Evolutionary conservation across 1,140 invertebrate genomes (phyloP).

Genomic region (Marisa cornuarietis): DNA sequence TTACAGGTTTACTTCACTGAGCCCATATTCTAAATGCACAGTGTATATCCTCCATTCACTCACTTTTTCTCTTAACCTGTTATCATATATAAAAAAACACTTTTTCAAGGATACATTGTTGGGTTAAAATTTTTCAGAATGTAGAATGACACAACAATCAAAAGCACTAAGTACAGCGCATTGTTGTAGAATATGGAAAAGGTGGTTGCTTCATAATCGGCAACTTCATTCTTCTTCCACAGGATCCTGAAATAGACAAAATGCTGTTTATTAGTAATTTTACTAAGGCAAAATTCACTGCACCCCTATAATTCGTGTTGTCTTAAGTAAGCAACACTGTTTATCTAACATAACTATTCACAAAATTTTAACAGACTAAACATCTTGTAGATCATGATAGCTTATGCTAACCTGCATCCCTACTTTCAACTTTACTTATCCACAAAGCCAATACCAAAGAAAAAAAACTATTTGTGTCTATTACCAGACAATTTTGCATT

Average conservation of each 20-base stretch:
- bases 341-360: no score
- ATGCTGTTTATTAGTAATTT: no score
- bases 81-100: constrained; percentile 13
- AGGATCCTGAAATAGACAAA: constrained; percentile 67
- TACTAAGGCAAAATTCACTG: no score
- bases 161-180: constrained; percentile 91
- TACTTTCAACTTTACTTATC: not conserved
- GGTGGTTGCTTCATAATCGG: constrained; percentile 98
- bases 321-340: no score
- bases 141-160: constrained; percentile 96
- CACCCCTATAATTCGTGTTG: no score
- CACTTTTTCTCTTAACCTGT: constrained; percentile 24
- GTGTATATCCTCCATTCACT: constrained; percentile 19
- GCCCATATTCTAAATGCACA: not conserved
- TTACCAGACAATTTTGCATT: not conserved
- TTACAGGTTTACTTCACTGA: not conserved
- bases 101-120: constrained; percentile 74
- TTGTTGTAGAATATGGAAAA: constrained; percentile 99
- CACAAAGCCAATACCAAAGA: not conserved
- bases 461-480: not conserved
- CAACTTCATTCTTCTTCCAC: constrained; percentile 99
- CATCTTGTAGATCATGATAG: no score
- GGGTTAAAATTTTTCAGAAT: constrained; percentile 90
- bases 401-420: not conserved
- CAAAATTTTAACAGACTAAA: no score